Evolutionary conservation across 2,113 vertebrate species (phyloP).

Genomic region (Heterochromis multidens): DNA sequence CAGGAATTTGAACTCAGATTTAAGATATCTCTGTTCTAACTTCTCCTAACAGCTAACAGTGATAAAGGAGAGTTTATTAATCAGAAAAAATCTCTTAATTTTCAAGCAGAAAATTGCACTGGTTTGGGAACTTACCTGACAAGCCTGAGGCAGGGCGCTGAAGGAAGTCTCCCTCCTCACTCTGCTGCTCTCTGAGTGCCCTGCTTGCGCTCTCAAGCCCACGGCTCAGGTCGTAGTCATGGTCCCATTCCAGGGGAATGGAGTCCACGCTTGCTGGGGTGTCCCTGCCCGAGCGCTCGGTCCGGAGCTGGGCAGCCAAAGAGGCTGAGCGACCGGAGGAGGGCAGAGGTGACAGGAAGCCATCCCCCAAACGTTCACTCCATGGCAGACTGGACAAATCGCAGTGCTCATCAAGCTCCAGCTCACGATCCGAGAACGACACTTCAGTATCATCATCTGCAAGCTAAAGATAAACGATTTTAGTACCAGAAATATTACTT

Average conservation of each 20-base stretch:
- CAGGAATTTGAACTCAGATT: background rate
- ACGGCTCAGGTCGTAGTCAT: slow-evolving; percentile 96
- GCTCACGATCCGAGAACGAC: slow-evolving; percentile 86
- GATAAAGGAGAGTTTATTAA: background rate
- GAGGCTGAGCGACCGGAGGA: slow-evolving; percentile 91
- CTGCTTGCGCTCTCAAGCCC: slow-evolving; percentile 85
- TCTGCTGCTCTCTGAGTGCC: slow-evolving; percentile 80
- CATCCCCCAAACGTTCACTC: slow-evolving; percentile 84
- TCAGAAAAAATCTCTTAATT: background rate
- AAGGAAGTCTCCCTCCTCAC: slow-evolving; percentile 79
- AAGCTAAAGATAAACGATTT: slow-evolving; percentile 73
- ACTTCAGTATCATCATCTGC: slow-evolving; percentile 89
- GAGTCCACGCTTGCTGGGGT: slow-evolving; percentile 96
- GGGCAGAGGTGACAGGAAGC: slow-evolving; percentile 84
- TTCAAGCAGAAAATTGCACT: background rate
- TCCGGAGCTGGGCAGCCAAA: slow-evolving; percentile 82
- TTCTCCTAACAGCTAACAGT: background rate
- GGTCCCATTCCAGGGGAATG: slow-evolving; percentile 98
- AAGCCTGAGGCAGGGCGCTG: slow-evolving; percentile 78
- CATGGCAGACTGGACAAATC: slow-evolving; percentile 87
- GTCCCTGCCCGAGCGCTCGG: slow-evolving; percentile 89
- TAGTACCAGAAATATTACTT: background rate
- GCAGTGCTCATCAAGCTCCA: slow-evolving; percentile 86
- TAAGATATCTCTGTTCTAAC: background rate
- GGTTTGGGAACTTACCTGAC: slow-evolving; percentile 74